Base-by-base conservation (phyloP, 2,113 vertebrate genomes). In the Etheostoma spectabile region DNA sequence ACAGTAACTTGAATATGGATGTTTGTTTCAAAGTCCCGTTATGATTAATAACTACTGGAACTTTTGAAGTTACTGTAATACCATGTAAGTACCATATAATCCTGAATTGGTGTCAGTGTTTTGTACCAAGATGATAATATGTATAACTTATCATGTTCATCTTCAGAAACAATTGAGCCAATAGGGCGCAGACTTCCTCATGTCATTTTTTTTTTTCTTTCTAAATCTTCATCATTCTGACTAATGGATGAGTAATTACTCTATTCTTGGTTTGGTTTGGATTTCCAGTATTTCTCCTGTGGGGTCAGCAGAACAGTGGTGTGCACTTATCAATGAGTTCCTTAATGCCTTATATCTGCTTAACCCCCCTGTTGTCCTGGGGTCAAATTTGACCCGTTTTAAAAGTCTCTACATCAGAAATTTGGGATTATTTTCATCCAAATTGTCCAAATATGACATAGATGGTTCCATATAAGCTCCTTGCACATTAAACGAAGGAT, bases 291-390 rank as follows among this genome's bases (percentile, higher is more conserved):
- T 45, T 60, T 30, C 8, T 30, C 19, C 22, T 48, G 18, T 61
- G 19, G 59, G 18, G 2, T 42, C 67, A 19, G 16, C 19, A 11
- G 30, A 42, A 8, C 42, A 48, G 15, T 11, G 14, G 22, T 48
- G 62, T 45, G 6, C 7, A 22, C 22, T 15, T 8, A 27, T 60
- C 12, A 46, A 21, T 21, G 38, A 30, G 15, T 62, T 16, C 8
- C 22, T 62, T 18, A 63, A 5, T 57, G 52, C 35, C 22, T 35
- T 49, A 67, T 59, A 68, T 60, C 65, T 53, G 66, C 19, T 55
- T 11, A 30, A 30, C 30, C 4, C 30, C 4, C 4, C 30, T 30
- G 30, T 30, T 30, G 30, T 30, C 30, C 30, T 30, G 27, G 27
- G 27, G 27, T 27, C 27, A 27, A 27, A 27, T 27, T 27, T 27